Conservation (phyloP, 92 coral and sea anemone genomes). For the Blastomussa wellsi region DNA sequence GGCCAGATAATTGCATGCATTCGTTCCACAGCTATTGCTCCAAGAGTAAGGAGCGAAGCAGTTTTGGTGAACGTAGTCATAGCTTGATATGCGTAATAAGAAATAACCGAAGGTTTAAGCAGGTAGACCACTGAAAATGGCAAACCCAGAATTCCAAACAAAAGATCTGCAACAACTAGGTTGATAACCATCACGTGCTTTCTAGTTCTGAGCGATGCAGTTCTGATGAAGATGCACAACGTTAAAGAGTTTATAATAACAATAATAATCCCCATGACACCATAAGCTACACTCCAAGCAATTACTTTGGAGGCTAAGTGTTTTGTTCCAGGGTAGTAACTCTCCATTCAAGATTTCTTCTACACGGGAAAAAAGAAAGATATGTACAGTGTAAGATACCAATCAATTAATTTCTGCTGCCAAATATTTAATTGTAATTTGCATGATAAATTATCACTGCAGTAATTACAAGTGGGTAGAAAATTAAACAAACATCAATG, state of each 20-base stretch:
- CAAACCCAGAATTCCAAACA: conserved; percentile 3
- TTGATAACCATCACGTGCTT: conserved; percentile 14
- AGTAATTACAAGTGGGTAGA: too few species aligned
- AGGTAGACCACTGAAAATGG: not conserved
- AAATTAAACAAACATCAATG: too few species aligned
- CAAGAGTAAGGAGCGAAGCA: not conserved
- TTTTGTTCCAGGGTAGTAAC: not conserved
- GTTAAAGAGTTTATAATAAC: not conserved
- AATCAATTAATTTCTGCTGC: too few species aligned
- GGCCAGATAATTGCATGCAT: conserved; percentile 27
- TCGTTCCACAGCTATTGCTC: conserved; percentile 18
- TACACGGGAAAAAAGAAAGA: too few species aligned
- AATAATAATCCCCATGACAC: not conserved
- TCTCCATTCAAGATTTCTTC: not conserved
- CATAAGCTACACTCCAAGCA: not conserved
- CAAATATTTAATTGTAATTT: too few species aligned
- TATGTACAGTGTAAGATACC: not conserved
- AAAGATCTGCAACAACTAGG: not conserved
- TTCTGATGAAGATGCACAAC: not conserved
- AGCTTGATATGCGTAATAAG: not conserved
- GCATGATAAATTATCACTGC: too few species aligned
- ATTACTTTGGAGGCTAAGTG: not conserved
- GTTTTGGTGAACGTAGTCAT: not conserved
- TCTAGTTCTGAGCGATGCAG: conserved; percentile 1
- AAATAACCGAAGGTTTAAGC: not conserved